Evolutionary conservation across 2,113 vertebrate genomes (phyloP), one percentile per base, ranked within the genome.

Genomic region (Haemorhous mexicanus): DNA sequence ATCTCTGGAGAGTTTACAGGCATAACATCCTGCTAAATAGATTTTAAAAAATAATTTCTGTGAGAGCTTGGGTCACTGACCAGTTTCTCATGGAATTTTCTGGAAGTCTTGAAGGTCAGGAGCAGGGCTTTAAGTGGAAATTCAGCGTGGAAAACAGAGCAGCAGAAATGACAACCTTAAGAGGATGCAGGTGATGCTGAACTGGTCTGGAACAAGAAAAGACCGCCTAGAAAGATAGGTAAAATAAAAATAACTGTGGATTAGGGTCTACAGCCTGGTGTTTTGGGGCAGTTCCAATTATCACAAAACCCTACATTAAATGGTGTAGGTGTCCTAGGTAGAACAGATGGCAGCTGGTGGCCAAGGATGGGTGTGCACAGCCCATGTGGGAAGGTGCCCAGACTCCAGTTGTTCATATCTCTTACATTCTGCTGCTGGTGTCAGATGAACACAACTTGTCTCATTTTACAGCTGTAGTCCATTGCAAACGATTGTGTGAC

Each of bases 321-420:
- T 1, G 6, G 23, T 53, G 46, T 43, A 94, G 83, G 91, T 78
- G 53, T 75, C 79, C 64, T 14, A 28, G n/a, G n/a, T 0, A 0
- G 46, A 81, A 89, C 49, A 88, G 70, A 52, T 66, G 4, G 10
- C 49, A 72, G 75, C 11, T 77, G 5, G 15, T 53, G 27, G 64
- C 39, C 55, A 78, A 46, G 53, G 66, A 87, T 4, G 4, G 19
- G 39, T 46, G 23, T 53, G 47, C 55, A 62, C 46, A 61, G 73
- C 55, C 46, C 55, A 69, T 8, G 18, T 77, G 46, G 44, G 73
- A 69, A 35, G 37, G 37, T 77, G 46, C 28, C 39, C 74, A 39
- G 49, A 37, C 41, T 81, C 73, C 66, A 89, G 3, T 11, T 69
- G 64, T 50, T 90, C 78, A 92, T 96, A 92, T 95, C 93, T 85